Percentiles rank a stretch among this genome's conserved stretches.
Evolutionary conservation across 2,888 invertebrate genomes (phyloP).

Genomic region (Leptogaster cylindrica): DNA sequence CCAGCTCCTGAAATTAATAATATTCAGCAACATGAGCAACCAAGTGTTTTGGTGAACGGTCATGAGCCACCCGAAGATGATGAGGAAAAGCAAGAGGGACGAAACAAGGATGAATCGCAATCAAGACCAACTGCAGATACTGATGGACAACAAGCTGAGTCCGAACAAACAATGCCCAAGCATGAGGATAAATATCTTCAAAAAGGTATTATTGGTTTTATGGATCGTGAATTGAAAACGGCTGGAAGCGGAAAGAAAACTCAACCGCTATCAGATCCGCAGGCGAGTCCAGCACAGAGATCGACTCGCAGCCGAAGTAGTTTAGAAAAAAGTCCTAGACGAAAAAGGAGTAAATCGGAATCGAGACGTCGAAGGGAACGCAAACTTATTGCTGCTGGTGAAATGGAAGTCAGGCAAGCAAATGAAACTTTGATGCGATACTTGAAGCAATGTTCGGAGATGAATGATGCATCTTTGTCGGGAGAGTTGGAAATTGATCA

Average conservation of each 20-base stretch:
- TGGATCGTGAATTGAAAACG: constrained; percentile 60
- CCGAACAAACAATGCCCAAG: constrained; percentile 46
- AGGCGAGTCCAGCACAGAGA: constrained; percentile 62
- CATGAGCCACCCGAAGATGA: constrained; percentile 40
- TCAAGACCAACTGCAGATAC: constrained; percentile 48
- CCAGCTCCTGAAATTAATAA: constrained; percentile 9
- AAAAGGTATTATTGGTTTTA: constrained; percentile 60
- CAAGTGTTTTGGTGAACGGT: constrained; percentile 44
- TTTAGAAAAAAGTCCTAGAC: constrained; percentile 61
- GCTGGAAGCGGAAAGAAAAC: constrained; percentile 53
- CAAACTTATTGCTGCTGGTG: constrained; percentile 61
- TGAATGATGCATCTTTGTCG: constrained; percentile 62
- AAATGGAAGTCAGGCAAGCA: constrained; percentile 62
- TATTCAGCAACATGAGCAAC: constrained; percentile 44
- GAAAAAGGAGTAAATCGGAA: constrained; percentile 62
- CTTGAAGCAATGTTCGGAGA: constrained; percentile 61
- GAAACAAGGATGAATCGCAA: background rate
- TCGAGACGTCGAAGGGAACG: constrained; percentile 60
- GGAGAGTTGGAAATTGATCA: constrained; percentile 62
- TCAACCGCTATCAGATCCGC: constrained; percentile 61
- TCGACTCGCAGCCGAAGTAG: constrained; percentile 60
- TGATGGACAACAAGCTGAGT: constrained; percentile 52
- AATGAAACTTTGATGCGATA: constrained; percentile 62
- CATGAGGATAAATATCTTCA: constrained; percentile 55
- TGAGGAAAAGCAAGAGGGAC: constrained; percentile 8